Conservation (phyloP, 2,888 invertebrate species). For the Napeogenes inachia region DNA sequence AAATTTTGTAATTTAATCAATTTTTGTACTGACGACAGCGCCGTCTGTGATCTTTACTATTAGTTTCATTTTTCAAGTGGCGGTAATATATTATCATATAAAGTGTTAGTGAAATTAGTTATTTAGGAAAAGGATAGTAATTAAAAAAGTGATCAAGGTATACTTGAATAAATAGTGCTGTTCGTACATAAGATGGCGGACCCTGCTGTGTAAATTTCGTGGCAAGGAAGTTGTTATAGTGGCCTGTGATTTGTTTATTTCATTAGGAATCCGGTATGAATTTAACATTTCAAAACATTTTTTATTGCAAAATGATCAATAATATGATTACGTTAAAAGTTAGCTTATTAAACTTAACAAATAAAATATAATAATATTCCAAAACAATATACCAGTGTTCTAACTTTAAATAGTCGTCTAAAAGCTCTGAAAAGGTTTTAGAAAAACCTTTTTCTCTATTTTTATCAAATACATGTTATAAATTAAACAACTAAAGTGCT, state of each 20-base stretch:
- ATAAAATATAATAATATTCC: no score
- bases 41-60: conserved; percentile 53
- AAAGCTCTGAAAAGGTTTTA: no score
- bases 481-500: no score
- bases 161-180: conserved; percentile 24
- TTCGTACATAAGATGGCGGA: conserved; percentile 41
- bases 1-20: conserved; percentile 27
- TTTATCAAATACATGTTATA: no score
- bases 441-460: no score
- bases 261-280: not conserved
- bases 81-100: conserved; percentile 47
- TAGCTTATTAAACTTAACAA: no score
- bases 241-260: conserved; percentile 12
- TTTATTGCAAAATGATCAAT: no score
- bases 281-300: no score
- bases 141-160: conserved; percentile 24
- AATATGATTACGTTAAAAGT: no score
- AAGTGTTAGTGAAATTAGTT: conserved; percentile 22
- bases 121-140: conserved; percentile 14
- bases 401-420: no score
- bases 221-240: conserved; percentile 14
- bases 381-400: no score
- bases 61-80: conserved; percentile 45
- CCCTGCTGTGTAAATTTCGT: conserved; percentile 27
- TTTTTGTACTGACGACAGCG: conserved; percentile 60